Evolutionary conservation across 2,888 invertebrate genomes (phyloP), one percentile per base, ranked within the genome.

Genomic region (Morpho deidamia): DNA sequence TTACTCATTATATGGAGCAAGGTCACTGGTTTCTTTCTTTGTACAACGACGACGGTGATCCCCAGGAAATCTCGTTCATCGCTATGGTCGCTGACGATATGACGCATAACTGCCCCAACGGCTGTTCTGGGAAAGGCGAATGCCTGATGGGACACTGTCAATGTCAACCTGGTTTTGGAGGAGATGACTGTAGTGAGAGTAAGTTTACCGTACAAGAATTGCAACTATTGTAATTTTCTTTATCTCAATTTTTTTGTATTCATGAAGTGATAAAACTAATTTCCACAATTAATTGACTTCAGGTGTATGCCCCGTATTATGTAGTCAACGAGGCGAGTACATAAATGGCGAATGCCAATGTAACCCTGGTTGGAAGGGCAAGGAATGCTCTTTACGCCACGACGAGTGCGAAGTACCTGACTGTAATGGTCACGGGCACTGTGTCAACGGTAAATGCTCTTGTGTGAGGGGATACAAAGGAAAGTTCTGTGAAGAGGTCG

Each of bases 301-400:
- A 96, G 96, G 95, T 85, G 96, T 98, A 39, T 99, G 99, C 74
- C 99, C 99, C 47, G 97, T 98, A 4, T 89, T 99, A 50, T 99
- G 99, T 90, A 97, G 95, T 73, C 98, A 98, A 75, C 95, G 97
- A 62, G 99, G 99, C 37, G 96, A 98, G 77, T 99, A 99, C 82
- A 96, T 96, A 67, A 96, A 97, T 72, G 99, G 99, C 40, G 95
- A 96, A 81, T 99, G 99, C 78, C 96, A 97, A 72, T 99, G 99
- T 82, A 97, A 98, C 83, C 96, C 97, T 3, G 98, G 98, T 44
- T 99, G 98, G 98, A 99, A 98, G 84, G 99, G 99, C 65, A 96
- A 96, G 72, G 99, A 99, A 82, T 99, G 99, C 81, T 96, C 97
- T 44, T 89, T 99, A 65, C 92, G 97, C 41, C 97, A 97, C 81